phyloP scores from a whole-genome alignment of 2,113 vertebrate species.

The Antechinus flavipes region DNA sequence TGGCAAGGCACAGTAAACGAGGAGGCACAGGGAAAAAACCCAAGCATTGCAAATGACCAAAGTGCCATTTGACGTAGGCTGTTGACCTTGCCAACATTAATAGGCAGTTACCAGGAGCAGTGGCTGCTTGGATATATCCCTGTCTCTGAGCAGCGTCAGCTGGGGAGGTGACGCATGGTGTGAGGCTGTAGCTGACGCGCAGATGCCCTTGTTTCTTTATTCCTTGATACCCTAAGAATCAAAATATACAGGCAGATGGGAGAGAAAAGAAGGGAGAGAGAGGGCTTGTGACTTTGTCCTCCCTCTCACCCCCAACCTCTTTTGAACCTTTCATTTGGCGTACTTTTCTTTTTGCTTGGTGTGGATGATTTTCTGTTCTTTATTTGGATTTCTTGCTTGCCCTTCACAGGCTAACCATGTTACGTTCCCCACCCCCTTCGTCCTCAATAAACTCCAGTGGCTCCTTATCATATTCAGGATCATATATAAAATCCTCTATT shows the following conservation, averaged over 20 bases:
- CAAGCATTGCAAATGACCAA: neutral
- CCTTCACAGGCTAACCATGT: neutral
- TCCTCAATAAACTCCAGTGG: neutral
- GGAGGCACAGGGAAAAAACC: neutral
- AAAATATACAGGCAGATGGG: constrained; percentile 13
- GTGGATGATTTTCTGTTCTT: neutral
- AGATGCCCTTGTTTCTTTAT: neutral
- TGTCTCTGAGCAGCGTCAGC: neutral
- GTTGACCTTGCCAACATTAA: neutral
- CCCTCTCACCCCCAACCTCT: neutral
- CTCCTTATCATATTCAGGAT: neutral
- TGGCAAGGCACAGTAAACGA: neutral
- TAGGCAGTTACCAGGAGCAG: neutral
- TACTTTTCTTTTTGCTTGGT: neutral
- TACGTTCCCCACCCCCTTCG: neutral
- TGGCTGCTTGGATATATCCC: neutral
- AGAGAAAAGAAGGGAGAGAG: neutral
- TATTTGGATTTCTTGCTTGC: neutral
- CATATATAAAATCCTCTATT: neutral
- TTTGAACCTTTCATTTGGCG: neutral
- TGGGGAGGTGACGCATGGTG: neutral
- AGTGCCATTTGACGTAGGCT: neutral
- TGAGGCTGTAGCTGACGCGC: neutral
- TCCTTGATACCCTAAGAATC: constrained; percentile 12
- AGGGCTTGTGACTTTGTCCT: neutral